Base-by-base conservation (phyloP, 2,888 invertebrate genomes). In the Scrobipalpa atriplicella region DNA sequence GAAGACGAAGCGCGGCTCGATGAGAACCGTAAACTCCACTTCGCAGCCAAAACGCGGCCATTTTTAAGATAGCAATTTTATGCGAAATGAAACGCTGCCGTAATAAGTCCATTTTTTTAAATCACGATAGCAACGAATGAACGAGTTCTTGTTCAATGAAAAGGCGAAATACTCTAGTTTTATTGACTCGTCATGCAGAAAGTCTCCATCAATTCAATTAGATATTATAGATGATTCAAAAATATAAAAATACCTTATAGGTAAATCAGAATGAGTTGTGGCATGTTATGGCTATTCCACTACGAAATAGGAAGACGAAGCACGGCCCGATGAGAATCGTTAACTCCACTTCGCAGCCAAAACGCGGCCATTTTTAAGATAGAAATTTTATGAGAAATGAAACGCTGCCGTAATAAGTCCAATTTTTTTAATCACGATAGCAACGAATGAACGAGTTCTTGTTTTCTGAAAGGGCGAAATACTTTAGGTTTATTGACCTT, bases 1-100 rank as follows among this genome's bases (percentile, higher is more conserved):
- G 83, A 87, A 87, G 89, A 87, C 79, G 85, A 81, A 81, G 79
- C 77, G n/a, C 79, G 79, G 80, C 84, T 80, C 83, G 85, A 87
- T 85, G 84, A 81, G 81, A 83, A 82, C 79, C 81, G 84, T 83
- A 83, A 85, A 82, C 82, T 80, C 73, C 70, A 67, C 47, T 47
- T 16, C 47, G 29, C 72, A 68, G 72, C 74, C 75, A 73, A 81
- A 81, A 78, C 70, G 74, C 73, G 73, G 73, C 72, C 77, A 78
- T 81, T 82, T 83, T 82, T 75, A 77, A 80, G 71, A 78, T 76
- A 69, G 71, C 70, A 75, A 80, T 80, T 79, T 79, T 65, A 63
- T 63, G 41, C 65, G 38, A n/a, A 65, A 56, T 67, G 70, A 75
- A 76, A 73, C 52, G 51, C 21, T 39, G 39, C 29, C 16, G 13